Evolutionary conservation across 2,797 vertebrate genomes (phyloP).

Genomic region (Cygnus olor): DNA sequence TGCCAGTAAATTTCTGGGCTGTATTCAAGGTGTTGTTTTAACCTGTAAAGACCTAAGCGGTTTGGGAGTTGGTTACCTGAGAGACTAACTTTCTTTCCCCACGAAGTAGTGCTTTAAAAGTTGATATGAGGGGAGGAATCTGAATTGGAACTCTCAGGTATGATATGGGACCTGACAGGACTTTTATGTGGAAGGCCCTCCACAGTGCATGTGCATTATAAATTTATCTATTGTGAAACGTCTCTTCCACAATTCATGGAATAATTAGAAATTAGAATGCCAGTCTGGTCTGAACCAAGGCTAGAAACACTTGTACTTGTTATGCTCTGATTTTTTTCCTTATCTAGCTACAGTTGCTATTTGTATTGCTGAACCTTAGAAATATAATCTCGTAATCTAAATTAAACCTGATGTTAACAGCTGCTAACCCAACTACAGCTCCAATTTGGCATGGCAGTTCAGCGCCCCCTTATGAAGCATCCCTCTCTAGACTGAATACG

Average conservation of each 20-base stretch:
- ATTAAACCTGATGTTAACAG: slow-evolving; percentile 16
- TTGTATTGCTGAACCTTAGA: not conserved
- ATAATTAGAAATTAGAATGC: not conserved
- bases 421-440: not conserved
- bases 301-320: not conserved
- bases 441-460: not conserved
- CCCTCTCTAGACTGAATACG: not conserved
- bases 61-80: slow-evolving; percentile 66
- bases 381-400: slow-evolving; percentile 8
- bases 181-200: not conserved
- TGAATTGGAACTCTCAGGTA: slow-evolving; percentile 7
- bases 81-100: slow-evolving; percentile 33
- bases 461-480: not conserved
- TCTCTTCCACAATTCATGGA: not conserved
- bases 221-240: slow-evolving; percentile 28
- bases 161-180: slow-evolving; percentile 5
- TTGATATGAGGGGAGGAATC: slow-evolving; percentile 3
- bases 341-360: not conserved
- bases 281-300: not conserved
- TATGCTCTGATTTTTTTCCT: not conserved
- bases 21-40: slow-evolving; percentile 68
- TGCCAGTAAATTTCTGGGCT: slow-evolving; percentile 68
- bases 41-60: slow-evolving; percentile 60
- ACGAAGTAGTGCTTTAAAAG: slow-evolving; percentile 10
- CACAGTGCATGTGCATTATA: not conserved